Conservation (phyloP, 2,797 vertebrate genomes). For the Pseudochaenichthys georgianus region DNA sequence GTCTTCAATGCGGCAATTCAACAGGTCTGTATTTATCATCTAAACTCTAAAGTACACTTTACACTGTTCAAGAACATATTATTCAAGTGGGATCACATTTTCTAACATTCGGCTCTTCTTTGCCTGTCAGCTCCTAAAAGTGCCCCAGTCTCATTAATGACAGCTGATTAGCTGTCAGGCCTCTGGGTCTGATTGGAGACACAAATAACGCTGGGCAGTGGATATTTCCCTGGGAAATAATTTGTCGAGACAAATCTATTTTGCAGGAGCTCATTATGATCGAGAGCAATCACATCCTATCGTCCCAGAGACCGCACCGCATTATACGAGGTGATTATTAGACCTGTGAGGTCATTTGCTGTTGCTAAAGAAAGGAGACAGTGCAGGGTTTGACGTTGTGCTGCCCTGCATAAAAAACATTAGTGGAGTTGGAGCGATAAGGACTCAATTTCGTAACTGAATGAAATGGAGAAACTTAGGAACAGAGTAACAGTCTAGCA, state of each 20-base stretch:
- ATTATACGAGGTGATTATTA: conserved; percentile 60
- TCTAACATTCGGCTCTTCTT: not conserved
- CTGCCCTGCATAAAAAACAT: conserved; percentile 1
- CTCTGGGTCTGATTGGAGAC: conserved; percentile 54
- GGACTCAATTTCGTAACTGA: not conserved
- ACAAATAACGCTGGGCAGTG: conserved; percentile 38
- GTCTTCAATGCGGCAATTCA: conserved; percentile 33
- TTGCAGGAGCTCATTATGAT: conserved; percentile 74
- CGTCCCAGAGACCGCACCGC: conserved; percentile 47
- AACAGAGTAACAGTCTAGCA: not conserved
- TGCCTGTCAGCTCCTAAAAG: conserved; percentile 22
- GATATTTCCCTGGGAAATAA: conserved; percentile 79
- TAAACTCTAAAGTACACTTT: conserved; percentile 36
- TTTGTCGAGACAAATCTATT: conserved; percentile 74
- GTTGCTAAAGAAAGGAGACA: conserved; percentile 15
- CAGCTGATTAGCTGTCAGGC: conserved; percentile 61
- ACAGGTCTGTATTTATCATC: conserved; percentile 32
- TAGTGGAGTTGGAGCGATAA: not conserved
- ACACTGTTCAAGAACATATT: conserved; percentile 15
- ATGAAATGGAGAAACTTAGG: not conserved
- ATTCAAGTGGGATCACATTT: conserved; percentile 27
- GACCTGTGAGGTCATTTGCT: conserved; percentile 44
- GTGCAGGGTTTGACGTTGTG: conserved; percentile 6
- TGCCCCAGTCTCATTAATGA: conserved; percentile 56
- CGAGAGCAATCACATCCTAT: conserved; percentile 69